Conservation (phyloP, 2,797 vertebrate species). For the Galago senegalensis region DNA sequence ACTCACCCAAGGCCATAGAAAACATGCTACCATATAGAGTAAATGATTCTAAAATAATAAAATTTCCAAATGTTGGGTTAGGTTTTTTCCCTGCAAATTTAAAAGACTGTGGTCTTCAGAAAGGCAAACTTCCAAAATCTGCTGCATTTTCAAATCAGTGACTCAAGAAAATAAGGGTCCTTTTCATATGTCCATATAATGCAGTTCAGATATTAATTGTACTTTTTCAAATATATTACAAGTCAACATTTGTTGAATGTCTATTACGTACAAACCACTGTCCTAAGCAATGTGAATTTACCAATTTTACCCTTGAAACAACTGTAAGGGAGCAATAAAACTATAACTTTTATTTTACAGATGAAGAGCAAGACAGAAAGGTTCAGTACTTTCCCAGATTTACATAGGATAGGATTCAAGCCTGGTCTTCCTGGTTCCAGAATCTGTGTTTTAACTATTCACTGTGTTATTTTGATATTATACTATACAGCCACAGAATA, state of each 20-base stretch:
- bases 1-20: neutral
- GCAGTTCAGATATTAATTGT: constrained; percentile 15
- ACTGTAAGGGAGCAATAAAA: neutral
- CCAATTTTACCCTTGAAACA: neutral
- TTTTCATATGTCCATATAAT: constrained; percentile 29
- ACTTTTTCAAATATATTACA: neutral
- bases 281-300: neutral
- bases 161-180: neutral
- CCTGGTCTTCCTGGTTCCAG: neutral
- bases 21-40: neutral
- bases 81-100: neutral
- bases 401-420: neutral
- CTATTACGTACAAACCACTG: neutral
- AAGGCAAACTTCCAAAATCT: constrained; percentile 3
- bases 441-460: constrained; percentile 17
- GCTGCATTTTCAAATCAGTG: neutral
- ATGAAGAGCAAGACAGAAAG: constrained; percentile 31
- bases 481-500: neutral
- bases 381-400: neutral
- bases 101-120: neutral
- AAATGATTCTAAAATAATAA: neutral
- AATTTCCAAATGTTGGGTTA: neutral
- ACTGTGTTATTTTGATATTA: neutral
- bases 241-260: neutral
- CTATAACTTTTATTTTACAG: constrained; percentile 21